phyloP scores from a whole-genome alignment of 2,888 invertebrate species.

The Tetragonula carbonaria region DNA sequence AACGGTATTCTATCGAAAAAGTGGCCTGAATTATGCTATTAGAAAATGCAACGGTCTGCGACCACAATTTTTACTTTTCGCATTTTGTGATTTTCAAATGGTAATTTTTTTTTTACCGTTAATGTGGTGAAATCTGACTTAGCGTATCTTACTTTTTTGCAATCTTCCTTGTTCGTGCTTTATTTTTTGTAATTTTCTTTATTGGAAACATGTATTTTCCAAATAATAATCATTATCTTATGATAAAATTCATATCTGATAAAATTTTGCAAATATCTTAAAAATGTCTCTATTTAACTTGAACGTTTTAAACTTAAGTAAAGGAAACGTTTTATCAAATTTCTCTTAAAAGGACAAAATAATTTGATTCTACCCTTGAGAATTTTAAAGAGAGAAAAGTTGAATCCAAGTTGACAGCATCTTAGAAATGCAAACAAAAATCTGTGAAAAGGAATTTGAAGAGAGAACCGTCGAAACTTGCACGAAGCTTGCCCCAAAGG shows the following conservation, averaged over 20 bases:
- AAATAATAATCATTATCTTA: neutral
- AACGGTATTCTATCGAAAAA: slow-evolving; percentile 30
- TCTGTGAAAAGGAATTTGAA: neutral
- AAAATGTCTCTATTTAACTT: no score
- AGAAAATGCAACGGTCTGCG: slow-evolving; percentile 18
- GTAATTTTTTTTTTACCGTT: neutral
- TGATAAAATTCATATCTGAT: neutral
- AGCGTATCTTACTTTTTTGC: neutral
- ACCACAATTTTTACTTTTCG: slow-evolving; percentile 2
- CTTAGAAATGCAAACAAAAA: neutral
- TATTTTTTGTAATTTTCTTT: neutral
- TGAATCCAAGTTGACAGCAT: neutral
- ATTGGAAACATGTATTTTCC: neutral
- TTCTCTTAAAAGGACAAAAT: neutral
- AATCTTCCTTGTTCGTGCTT: neutral
- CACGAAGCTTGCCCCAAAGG: neutral
- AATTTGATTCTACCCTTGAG: neutral
- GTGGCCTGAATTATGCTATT: slow-evolving; percentile 37
- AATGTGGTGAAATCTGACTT: neutral
- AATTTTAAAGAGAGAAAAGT: no score
- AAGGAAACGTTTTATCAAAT: neutral
- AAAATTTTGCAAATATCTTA: no score
- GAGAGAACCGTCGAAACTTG: neutral
- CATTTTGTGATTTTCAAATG: neutral
- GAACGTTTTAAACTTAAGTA: no score